Evolutionary conservation across 1,140 invertebrate species (phyloP).

Genomic region (Drosophila athabasca): DNA sequence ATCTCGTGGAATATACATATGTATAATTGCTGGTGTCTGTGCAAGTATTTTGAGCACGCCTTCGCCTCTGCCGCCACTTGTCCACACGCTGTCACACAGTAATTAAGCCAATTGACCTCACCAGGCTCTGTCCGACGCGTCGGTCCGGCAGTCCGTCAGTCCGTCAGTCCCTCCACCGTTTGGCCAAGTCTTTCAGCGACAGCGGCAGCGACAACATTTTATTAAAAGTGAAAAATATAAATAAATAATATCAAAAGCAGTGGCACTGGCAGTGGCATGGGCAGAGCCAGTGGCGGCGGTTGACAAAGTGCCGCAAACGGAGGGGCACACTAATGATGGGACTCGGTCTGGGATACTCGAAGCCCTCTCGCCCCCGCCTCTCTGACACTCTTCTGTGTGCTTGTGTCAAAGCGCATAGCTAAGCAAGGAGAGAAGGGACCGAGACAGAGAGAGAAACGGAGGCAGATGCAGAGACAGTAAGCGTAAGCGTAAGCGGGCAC

Average conservation of each 20-base stretch:
- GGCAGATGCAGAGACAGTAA: conserved; percentile 2
- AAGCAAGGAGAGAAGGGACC: conserved; percentile 36
- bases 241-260: conserved; percentile 61
- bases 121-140: conserved; percentile 2
- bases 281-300: conserved; percentile 12
- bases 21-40: conserved; percentile 9
- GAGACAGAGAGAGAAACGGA: not conserved
- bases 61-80: conserved; percentile 8
- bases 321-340: conserved; percentile 67
- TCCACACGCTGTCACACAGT: conserved; percentile 66
- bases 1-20: conserved; percentile 34
- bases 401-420: conserved; percentile 69
- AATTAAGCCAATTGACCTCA: conserved; percentile 82
- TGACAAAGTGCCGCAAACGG: conserved; percentile 56
- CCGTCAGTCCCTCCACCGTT: conserved; percentile 24
- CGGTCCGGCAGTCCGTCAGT: conserved; percentile 11
- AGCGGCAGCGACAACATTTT: conserved; percentile 48
- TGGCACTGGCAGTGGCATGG: conserved; percentile 1
- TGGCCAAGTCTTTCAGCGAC: conserved; percentile 46
- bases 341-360: conserved; percentile 42
- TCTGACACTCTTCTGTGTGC: conserved; percentile 16
- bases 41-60: conserved; percentile 18
- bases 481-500: too few relatives aligned
- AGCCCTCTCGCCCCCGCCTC: not conserved
- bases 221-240: conserved; percentile 70